These are phyloP conservation scores for Hypselothyrea guttata DNA, from an alignment of 2,888 invertebrate species.

Conservation along the genomic window DNA sequence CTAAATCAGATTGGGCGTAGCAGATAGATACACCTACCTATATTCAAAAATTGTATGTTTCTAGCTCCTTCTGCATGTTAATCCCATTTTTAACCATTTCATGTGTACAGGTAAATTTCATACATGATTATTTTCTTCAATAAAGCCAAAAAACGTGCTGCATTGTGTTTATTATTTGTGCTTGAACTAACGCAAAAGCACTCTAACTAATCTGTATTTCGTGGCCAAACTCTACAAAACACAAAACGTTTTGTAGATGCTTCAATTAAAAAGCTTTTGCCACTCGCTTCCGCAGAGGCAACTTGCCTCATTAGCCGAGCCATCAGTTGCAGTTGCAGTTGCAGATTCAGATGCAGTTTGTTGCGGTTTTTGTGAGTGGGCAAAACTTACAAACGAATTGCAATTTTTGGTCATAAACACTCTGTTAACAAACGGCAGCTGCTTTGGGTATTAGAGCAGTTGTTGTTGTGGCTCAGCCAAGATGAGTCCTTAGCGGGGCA, in stretches of 20 bases:
- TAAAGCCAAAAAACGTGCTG: no score
- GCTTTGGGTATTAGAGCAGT: not conserved
- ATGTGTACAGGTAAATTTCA: no score
- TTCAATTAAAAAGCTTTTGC: conserved; percentile 52
- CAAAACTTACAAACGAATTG: conserved; percentile 22
- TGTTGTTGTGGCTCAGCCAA: conserved; percentile 34
- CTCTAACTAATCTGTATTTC: conserved; percentile 23
- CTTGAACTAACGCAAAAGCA: not conserved
- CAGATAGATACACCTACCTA: no score
- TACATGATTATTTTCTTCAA: no score
- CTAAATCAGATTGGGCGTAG: no score
- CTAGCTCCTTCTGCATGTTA: no score
- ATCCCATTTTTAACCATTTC: no score
- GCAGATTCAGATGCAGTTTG: conserved; percentile 22
- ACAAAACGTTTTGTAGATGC: conserved; percentile 26
- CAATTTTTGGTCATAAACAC: conserved; percentile 8
- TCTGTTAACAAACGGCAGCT: not conserved
- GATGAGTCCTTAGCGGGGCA: conserved; percentile 24
- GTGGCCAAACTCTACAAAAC: conserved; percentile 1
- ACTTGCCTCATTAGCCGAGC: conserved; percentile 30
- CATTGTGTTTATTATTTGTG: conserved; percentile 11
- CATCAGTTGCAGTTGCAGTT: conserved; percentile 15
- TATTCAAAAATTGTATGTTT: no score
- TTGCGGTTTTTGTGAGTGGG: conserved; percentile 35
- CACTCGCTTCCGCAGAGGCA: conserved; percentile 30